Evolutionary conservation across 2,797 vertebrate species (phyloP).

Genomic region (Pachyuromys duprasi): DNA sequence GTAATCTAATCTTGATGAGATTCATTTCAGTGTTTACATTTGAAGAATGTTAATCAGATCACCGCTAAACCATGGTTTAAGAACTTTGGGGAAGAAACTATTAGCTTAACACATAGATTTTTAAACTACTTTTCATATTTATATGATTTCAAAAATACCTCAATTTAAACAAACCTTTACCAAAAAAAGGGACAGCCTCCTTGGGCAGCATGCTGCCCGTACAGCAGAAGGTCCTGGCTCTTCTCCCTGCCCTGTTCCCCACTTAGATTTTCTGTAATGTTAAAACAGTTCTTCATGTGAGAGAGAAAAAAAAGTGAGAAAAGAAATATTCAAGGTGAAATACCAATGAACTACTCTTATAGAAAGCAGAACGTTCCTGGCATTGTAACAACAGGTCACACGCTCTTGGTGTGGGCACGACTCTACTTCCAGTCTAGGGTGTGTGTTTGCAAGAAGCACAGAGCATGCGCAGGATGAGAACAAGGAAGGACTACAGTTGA

Average conservation of each 20-base stretch:
- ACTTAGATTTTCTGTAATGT: conserved; percentile 77
- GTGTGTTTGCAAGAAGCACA: neutral
- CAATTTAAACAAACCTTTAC: neutral
- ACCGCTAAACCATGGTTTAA: neutral
- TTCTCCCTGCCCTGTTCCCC: conserved; percentile 78
- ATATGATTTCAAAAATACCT: conserved; percentile 42
- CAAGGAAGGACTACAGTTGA: neutral
- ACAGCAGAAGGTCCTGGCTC: conserved; percentile 82
- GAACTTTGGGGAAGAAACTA: neutral
- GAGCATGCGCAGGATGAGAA: fast-evolving
- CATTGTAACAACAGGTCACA: conserved; percentile 68
- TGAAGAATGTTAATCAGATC: neutral
- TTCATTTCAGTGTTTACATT: conserved; percentile 4
- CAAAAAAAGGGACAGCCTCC: conserved; percentile 54
- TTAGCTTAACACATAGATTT: conserved; percentile 25
- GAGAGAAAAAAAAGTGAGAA: conserved; percentile 82
- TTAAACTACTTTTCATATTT: conserved; percentile 1
- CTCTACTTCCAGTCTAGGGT: too few relatives aligned
- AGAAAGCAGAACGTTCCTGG: conserved; percentile 82
- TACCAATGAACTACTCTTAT: conserved; percentile 83
- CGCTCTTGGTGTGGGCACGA: neutral
- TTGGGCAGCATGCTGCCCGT: conserved; percentile 75
- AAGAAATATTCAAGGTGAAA: conserved; percentile 81
- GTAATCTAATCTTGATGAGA: neutral
- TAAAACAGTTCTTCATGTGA: conserved; percentile 78